Conservation (phyloP, 2,888 invertebrate species). For the Netelia virgata region DNA sequence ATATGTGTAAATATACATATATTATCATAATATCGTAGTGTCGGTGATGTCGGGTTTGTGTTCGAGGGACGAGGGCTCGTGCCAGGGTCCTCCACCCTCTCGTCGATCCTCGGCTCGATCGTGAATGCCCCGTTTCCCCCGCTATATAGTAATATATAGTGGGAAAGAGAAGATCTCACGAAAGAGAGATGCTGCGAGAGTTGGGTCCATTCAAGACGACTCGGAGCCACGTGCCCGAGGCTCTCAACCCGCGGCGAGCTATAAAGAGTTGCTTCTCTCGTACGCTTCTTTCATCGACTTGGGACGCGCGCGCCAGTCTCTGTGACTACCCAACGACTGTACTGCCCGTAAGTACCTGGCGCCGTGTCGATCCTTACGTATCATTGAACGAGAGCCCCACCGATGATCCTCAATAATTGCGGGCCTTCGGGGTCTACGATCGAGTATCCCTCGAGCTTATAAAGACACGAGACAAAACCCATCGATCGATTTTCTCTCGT, state of each 20-base stretch:
- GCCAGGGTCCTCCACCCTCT: constrained; percentile 65
- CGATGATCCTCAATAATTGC: constrained; percentile 62
- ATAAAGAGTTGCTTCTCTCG: constrained; percentile 14
- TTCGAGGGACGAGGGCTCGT: constrained; percentile 69
- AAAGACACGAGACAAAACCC: background rate
- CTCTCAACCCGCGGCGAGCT: constrained; percentile 77
- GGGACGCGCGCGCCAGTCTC: constrained; percentile 15
- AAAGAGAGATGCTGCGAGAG: constrained; percentile 51
- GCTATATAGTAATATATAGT: constrained; percentile 26
- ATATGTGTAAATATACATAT: constrained; percentile 42
- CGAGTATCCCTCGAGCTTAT: constrained; percentile 10
- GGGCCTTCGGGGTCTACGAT: constrained; percentile 53
- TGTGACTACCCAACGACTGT: constrained; percentile 24
- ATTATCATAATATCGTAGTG: constrained; percentile 61
- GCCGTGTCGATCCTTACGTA: constrained; percentile 54
- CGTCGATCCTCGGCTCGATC: constrained; percentile 63
- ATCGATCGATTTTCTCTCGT: constrained; percentile 23
- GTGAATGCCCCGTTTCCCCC: constrained; percentile 74
- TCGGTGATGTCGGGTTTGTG: constrained; percentile 57
- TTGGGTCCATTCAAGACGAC: constrained; percentile 81
- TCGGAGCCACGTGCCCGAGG: constrained; percentile 82
- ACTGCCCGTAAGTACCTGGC: constrained; percentile 54
- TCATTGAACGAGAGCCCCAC: constrained; percentile 32
- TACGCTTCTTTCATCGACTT: constrained; percentile 12
- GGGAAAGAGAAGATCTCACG: background rate